Evolutionary conservation across 2,888 invertebrate genomes (phyloP), one percentile per base, ranked within the genome.

Genomic region (Chironomus riparius): DNA sequence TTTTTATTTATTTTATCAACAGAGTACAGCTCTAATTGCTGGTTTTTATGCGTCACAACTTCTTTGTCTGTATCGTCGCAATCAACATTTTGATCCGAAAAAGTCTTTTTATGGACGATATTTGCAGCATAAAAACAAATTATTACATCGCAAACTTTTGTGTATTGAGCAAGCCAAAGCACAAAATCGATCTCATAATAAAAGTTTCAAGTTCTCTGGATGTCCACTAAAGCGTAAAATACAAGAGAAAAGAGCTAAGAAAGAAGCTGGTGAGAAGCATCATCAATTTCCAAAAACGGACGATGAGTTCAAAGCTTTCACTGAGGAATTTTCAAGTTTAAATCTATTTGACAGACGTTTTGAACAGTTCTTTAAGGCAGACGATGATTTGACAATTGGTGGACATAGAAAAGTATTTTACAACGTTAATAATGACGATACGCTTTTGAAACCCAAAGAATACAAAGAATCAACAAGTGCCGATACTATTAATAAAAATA

Each of bases 31-130:
- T 18, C 80, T 89, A 68, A 87, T 89, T 15, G 80, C 88, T 77
- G 89, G 89, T 65, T 89, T 88, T 87, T 87, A 88, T 77, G 85
- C 89, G 21, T 88, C 87, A 79, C 89, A 90, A 79, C 82, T 88
- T 1, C 81, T 88, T 68, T 83, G 83, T 77, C 78, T 83, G 4
- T 81, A 81, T 13, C 79, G 79, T 18, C 81, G 81, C 0, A 68
- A 69, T 15, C 76, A 76, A 48, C 22, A 69, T 12, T n/a, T 69
- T 47, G 77, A 81, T 79, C 47, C 76, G 47, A 38, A 62, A 21
- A 12, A 77, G 76, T 78, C 72, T 38, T 65, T 65, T 3, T 65
- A 61, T 70, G 18, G 10, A 71, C n/a, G 47, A 62, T 77, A 38
- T 50, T 65, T 72, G 3, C 21, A 12, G 47, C 21, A 13, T 5